Evolutionary conservation across 2,888 invertebrate species (phyloP).

Genomic region (Perizoma affinitatum): DNA sequence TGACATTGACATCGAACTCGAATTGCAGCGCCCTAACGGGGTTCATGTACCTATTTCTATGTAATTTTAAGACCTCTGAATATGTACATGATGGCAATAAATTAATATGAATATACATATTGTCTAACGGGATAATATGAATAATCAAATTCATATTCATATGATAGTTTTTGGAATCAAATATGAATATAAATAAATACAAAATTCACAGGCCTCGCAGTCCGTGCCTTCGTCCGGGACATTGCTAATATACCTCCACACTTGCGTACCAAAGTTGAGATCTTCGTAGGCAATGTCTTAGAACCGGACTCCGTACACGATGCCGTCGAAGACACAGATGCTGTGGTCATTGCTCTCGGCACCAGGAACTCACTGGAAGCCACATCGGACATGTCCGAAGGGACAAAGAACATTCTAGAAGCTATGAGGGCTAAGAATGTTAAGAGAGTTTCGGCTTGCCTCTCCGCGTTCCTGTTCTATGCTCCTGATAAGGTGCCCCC

Average conservation of each 20-base stretch:
- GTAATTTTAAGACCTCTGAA: no score
- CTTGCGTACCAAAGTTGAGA: slow-evolving; percentile 87
- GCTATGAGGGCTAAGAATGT: slow-evolving; percentile 90
- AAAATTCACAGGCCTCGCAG: slow-evolving; percentile 84
- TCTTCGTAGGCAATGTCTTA: slow-evolving; percentile 89
- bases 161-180: no score
- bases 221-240: slow-evolving; percentile 90
- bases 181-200: not conserved
- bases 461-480: slow-evolving; percentile 92
- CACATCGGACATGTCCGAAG: slow-evolving; percentile 91
- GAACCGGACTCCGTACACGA: slow-evolving; percentile 88
- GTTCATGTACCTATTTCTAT: no score
- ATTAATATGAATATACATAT: no score
- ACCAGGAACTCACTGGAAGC: slow-evolving; percentile 90
- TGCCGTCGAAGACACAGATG: slow-evolving; percentile 88
- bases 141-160: no score
- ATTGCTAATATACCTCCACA: slow-evolving; percentile 87
- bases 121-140: no score
- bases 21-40: no score
- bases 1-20: no score
- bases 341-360: slow-evolving; percentile 90
- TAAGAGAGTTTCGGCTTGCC: slow-evolving; percentile 88
- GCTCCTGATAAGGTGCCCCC: slow-evolving; percentile 90
- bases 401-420: slow-evolving; percentile 91
- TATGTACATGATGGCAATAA: no score